A percentile compares a stretch with the other conserved stretches of the same genome.
Evolutionary conservation across 2,888 invertebrate genomes (phyloP).

Genomic region (Lycaena phlaeas): DNA sequence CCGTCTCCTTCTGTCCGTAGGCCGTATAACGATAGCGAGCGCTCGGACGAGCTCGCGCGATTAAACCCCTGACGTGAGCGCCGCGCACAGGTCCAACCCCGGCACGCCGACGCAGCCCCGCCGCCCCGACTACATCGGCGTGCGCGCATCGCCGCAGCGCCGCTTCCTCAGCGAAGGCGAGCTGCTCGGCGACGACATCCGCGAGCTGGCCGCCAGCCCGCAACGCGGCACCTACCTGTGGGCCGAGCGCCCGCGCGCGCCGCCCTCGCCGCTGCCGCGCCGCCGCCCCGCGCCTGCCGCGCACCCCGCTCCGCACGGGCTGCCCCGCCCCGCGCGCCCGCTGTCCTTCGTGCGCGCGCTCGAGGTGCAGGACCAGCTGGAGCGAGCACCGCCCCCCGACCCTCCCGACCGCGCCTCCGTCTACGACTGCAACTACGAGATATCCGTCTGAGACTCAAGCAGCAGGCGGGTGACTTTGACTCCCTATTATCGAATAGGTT

Average conservation of each 20-base stretch:
- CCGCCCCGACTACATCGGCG: slow-evolving; percentile 90
- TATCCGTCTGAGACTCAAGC: slow-evolving; percentile 82
- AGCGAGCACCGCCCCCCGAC: slow-evolving; percentile 76
- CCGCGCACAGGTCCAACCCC: slow-evolving; percentile 87
- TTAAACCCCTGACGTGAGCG: slow-evolving; percentile 69
- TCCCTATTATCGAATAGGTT: slow-evolving; percentile 22
- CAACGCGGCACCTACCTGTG: slow-evolving; percentile 75
- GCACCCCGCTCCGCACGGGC: slow-evolving; percentile 71
- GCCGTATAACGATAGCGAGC: slow-evolving; percentile 70
- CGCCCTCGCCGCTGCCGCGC: slow-evolving; percentile 38
- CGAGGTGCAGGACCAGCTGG: slow-evolving; percentile 91
- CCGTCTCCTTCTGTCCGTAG: slow-evolving; percentile 72
- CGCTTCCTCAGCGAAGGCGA: slow-evolving; percentile 88
- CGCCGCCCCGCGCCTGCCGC: slow-evolving; percentile 41
- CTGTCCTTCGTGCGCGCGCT: slow-evolving; percentile 92
- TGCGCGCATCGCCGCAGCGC: slow-evolving; percentile 80
- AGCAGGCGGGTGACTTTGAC: slow-evolving; percentile 16
- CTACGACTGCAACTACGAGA: slow-evolving; percentile 96
- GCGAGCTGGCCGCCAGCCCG: slow-evolving; percentile 90
- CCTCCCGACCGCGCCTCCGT: slow-evolving; percentile 90
- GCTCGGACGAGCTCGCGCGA: slow-evolving; percentile 71
- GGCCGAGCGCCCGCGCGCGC: slow-evolving; percentile 68
- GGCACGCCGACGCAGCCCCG: slow-evolving; percentile 93
- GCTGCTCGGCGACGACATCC: slow-evolving; percentile 84
- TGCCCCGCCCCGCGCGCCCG: slow-evolving; percentile 73